Base-by-base conservation (phyloP, 2,797 vertebrate genomes). In the Crenichthys baileyi region DNA sequence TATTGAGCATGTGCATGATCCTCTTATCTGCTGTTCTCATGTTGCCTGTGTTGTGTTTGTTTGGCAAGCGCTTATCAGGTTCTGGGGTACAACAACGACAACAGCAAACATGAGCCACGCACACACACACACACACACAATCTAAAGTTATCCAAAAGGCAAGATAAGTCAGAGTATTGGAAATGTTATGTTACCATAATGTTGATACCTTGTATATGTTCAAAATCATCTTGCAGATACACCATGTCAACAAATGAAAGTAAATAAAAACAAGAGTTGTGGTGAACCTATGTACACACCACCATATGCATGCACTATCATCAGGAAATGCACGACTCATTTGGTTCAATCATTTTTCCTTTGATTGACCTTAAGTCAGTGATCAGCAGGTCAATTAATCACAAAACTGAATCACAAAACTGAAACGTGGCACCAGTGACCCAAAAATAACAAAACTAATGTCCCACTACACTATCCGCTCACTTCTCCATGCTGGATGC, bases 51-150 rank as follows among this genome's bases (percentile, higher is more conserved):
- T 91, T 93, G 89, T 87, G 85, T 94, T 94, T 95, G 91, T 94
- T 93, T 94, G 93, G 89, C 88, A 80, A 73, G 82, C 77, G 89
- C 92, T 96, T 95, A 96, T 95, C 93, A 89, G 92, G 83, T 84
- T 83, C 80, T 48, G 77, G 84, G 85, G 90, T 91, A 93, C 79
- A 79, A 93, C 84, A 92, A 92, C 79, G 75, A 91, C 92, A 90
- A 87, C 84, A 82, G 88, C 88, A 86, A 89, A 89, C 85, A 92
- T 79, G 81, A 86, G 84, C 76, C 60, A 82, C 89, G 86, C 83
- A 90, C 79, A 91, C 77, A 84, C 20, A 77, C 77, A 56, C 36
- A 73, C 78, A 83, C 65, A 80, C 44, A 4, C 41, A n/a, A 84
- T 85, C 91, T 83, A 80, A 84, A 90, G 77, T 87, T 86, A 89